Conservation (phyloP, 2,113 vertebrate genomes). For the Brachirus orientalis region DNA sequence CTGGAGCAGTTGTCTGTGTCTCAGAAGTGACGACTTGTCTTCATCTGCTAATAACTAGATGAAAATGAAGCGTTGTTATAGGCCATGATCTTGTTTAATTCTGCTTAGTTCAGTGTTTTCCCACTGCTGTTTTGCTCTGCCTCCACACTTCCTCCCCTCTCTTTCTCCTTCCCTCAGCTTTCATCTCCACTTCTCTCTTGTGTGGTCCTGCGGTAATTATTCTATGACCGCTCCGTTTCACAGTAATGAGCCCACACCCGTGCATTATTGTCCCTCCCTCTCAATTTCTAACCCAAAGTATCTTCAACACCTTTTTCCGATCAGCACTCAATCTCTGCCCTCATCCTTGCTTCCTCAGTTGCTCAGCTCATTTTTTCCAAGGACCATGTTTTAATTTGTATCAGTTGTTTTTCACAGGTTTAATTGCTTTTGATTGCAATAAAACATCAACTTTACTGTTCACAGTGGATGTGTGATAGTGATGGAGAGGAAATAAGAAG, state of each 20-base stretch:
- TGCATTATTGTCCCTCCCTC: conserved; percentile 61
- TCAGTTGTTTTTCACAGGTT: conserved; percentile 80
- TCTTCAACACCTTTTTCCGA: conserved; percentile 75
- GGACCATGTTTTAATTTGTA: conserved; percentile 76
- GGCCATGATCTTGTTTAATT: conserved; percentile 15
- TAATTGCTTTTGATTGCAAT: conserved; percentile 70
- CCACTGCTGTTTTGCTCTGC: neutral
- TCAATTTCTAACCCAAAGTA: conserved; percentile 56
- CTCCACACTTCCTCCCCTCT: conserved; percentile 2
- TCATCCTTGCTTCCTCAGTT: conserved; percentile 47
- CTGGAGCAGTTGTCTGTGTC: conserved; percentile 49
- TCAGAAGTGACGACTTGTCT: neutral
- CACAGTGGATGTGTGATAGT: too few relatives aligned
- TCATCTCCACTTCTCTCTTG: conserved; percentile 53
- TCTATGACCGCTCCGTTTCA: conserved; percentile 53
- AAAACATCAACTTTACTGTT: too few relatives aligned
- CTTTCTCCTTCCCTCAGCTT: conserved; percentile 16
- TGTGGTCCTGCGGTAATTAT: conserved; percentile 67
- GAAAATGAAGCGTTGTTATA: conserved; percentile 2
- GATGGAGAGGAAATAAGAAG: too few relatives aligned
- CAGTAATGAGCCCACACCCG: conserved; percentile 73
- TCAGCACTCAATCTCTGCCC: conserved; percentile 50
- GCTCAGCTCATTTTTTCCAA: conserved; percentile 50
- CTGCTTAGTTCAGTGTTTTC: conserved; percentile 13
- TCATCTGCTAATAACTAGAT: neutral